Percentiles rank a stretch among this genome's conserved stretches.
phyloP scores from a whole-genome alignment of 2,113 vertebrate species.

The Lepus timidus region DNA sequence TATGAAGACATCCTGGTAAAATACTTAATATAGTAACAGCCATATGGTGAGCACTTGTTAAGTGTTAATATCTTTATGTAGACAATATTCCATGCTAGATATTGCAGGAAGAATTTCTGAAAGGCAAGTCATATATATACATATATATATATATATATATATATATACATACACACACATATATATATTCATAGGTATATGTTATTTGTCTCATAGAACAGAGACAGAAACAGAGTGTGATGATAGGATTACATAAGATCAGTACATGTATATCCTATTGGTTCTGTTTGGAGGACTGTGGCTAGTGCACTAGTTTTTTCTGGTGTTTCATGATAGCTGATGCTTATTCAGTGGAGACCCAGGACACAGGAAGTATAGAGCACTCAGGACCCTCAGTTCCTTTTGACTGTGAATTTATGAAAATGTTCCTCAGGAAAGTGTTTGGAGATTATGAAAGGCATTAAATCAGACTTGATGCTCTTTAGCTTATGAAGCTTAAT shows the following conservation, averaged over 20 bases:
- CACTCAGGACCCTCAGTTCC: neutral
- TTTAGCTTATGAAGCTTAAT: slow-evolving; percentile 29
- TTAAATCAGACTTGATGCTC: neutral
- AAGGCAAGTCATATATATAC: slow-evolving; percentile 2
- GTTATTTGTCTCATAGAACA: no score
- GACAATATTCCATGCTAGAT: neutral
- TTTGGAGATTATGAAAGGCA: slow-evolving; percentile 52
- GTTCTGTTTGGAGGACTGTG: neutral
- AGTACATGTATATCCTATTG: neutral
- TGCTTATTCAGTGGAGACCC: slow-evolving; percentile 1
- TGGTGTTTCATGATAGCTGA: neutral
- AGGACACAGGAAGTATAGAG: neutral
- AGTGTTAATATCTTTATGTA: neutral
- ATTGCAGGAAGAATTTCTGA: slow-evolving; percentile 58
- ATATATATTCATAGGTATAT: no score
- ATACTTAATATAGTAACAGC: slow-evolving; percentile 2
- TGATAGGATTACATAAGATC: no score
- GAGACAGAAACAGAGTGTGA: no score
- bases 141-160: neutral
- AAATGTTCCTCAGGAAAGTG: slow-evolving; percentile 33
- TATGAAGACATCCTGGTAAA: neutral
- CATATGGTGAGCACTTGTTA: neutral
- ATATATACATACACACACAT: neutral
- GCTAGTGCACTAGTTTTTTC: neutral
- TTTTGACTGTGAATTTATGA: slow-evolving; percentile 6